Conservation (phyloP, 2,113 vertebrate genomes). For the Hypocryptadius cinnamomeus region DNA sequence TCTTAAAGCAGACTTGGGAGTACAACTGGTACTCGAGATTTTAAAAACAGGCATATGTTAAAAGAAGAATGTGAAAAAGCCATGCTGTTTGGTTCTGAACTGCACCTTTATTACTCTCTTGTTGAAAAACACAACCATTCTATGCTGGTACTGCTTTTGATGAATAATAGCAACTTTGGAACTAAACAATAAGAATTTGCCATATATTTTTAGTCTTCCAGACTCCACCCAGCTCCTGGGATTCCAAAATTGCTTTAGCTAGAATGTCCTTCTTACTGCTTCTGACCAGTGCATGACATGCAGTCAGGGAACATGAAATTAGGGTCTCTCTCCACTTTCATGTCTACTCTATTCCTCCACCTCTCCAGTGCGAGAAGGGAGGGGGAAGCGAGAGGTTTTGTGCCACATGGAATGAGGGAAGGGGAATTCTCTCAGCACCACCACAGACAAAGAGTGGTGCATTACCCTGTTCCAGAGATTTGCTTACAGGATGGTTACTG, state of each 20-base stretch:
- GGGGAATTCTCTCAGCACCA: not conserved
- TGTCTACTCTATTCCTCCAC: not conserved
- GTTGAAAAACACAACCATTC: not conserved
- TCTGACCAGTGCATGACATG: not conserved
- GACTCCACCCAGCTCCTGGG: not conserved
- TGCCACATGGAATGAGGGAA: not conserved
- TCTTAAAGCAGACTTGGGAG: not conserved
- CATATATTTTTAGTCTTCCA: not conserved
- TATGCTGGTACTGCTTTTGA: not conserved
- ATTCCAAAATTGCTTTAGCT: not conserved
- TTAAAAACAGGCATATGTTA: not conserved
- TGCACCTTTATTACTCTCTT: not conserved
- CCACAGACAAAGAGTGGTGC: not conserved
- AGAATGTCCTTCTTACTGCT: not conserved
- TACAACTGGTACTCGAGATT: not conserved
- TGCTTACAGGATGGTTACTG: not conserved
- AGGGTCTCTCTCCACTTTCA: not conserved
- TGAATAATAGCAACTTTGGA: not conserved
- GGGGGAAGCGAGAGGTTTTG: not conserved
- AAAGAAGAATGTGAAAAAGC: not conserved
- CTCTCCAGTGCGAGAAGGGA: not conserved
- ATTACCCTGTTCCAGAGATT: not conserved
- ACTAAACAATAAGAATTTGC: not conserved
- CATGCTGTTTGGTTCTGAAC: not conserved
- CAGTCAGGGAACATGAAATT: not conserved